These are phyloP conservation scores for Latrodectus geometricus DNA, from an alignment of 1,140 invertebrate genomes.

Conservation along the genomic window DNA sequence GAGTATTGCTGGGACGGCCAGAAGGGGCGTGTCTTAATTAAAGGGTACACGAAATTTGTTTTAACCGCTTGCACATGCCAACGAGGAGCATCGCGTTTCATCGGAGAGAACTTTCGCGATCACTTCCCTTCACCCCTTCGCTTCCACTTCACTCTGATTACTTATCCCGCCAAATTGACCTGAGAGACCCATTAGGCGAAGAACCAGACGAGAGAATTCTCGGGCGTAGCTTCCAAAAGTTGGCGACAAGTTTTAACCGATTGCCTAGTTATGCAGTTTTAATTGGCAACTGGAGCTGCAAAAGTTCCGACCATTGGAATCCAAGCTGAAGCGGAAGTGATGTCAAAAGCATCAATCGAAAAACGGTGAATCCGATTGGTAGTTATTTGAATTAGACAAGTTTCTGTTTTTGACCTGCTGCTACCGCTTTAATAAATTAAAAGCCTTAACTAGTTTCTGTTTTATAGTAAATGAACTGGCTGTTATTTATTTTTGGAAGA, in stretches of 20 bases:
- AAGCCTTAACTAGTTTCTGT: too few species aligned
- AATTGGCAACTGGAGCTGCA: not conserved
- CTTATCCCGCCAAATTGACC: not conserved
- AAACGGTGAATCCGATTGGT: too few species aligned
- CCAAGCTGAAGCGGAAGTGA: too few species aligned
- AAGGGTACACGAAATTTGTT: slow-evolving; percentile 46
- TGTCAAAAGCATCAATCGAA: too few species aligned
- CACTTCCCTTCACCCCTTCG: not conserved
- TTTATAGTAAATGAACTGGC: too few species aligned
- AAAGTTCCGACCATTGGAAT: too few species aligned
- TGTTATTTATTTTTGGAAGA: too few species aligned
- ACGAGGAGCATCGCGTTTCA: slow-evolving; percentile 19
- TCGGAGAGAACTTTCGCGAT: not conserved
- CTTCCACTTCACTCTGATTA: not conserved
- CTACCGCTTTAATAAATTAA: too few species aligned
- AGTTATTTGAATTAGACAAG: too few species aligned
- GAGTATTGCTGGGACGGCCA: not conserved
- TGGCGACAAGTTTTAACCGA: not conserved
- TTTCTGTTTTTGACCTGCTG: too few species aligned
- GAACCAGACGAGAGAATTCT: slow-evolving; percentile 2
- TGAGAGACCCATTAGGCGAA: not conserved
- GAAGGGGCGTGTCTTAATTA: slow-evolving; percentile 22
- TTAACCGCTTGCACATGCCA: slow-evolving; percentile 24
- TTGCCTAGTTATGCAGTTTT: slow-evolving; percentile 26
- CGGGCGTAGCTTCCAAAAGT: not conserved